Evolutionary conservation across 2,888 invertebrate species (phyloP).

Genomic region (Cyclophora albipunctata): DNA sequence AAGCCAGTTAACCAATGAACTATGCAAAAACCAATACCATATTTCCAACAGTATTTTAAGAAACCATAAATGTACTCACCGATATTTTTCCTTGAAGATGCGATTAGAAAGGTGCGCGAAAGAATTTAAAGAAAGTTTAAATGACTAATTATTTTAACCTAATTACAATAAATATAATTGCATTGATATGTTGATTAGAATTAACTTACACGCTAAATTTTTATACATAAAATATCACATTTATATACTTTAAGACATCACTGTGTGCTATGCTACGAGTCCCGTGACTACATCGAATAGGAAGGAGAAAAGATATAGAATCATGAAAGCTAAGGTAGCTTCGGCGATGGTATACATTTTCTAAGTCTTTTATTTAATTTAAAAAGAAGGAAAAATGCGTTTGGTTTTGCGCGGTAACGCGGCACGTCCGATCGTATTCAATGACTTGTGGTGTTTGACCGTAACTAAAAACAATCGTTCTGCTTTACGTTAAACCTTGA

Average conservation of each 20-base stretch:
- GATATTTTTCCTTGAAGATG: not conserved
- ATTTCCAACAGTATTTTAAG: too few relatives aligned
- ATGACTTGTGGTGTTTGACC: conserved; percentile 49
- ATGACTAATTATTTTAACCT: not conserved
- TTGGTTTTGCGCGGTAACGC: conserved; percentile 20
- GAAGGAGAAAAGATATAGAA: conserved; percentile 64
- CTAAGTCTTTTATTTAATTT: conserved; percentile 28
- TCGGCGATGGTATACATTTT: conserved; percentile 70
- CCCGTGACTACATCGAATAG: conserved; percentile 66
- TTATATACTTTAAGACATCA: conserved; percentile 29
- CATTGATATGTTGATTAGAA: conserved; percentile 57
- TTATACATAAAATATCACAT: conserved; percentile 55
- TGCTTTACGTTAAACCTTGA: conserved; percentile 48
- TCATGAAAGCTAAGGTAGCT: conserved; percentile 62
- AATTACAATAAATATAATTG: conserved; percentile 35
- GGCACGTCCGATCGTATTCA: conserved; percentile 47
- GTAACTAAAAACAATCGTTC: conserved; percentile 38
- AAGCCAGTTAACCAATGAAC: too few relatives aligned
- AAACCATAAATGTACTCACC: not conserved
- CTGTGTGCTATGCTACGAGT: conserved; percentile 45
- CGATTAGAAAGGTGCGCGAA: not conserved
- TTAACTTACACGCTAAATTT: conserved; percentile 40
- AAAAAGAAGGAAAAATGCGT: conserved; percentile 25
- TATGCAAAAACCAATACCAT: too few relatives aligned
- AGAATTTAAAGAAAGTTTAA: not conserved